Base-by-base conservation (phyloP, 30 jellyfish, hydroid and myxozoan genomes). In the Mastigias papua region DNA sequence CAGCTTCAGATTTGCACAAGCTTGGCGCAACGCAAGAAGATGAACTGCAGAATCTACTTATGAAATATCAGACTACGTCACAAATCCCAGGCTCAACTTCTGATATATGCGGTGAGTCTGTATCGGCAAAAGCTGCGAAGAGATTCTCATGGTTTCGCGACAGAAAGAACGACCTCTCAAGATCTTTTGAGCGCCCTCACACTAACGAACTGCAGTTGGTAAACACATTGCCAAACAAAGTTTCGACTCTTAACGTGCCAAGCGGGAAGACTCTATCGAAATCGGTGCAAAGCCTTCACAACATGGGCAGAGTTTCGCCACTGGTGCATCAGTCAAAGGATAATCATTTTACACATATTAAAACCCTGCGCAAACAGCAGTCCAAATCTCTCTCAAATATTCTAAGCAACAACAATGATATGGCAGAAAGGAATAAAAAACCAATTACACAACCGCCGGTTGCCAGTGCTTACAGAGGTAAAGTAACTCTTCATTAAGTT, bases 1-100 rank as follows among this genome's bases (percentile, higher is more conserved):
- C 87, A 54, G 75, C 87, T 7, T 54, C 87, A 16, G 87, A 76
- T 49, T 28, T 76, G 25, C 70, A 70, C 32, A 54, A 58, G 23
- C 16, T 76, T 54, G 87, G 87, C 75, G 87, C 29, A 17, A 76
- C 49, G 22, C 57, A 23, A 49, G 65, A 76, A 3, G 87, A 37
- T 28, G 87, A 76, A 23, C 29, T 10, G 9, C 48, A 65, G 37
- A 65, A 65, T 6, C 42, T 65, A 26, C 32, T 10, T 10, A 21
- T 65, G 11, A 22, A 22, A 34, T 46, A 65, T 5, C 77, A 65
- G 16, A 32, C 48, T 9, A 48, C 87, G 19, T 17, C 72, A 2
- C 87, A 62, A 10, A n/a, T 8, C 49, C 27, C 84, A 35, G 34
- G 46, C n/a, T 73, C 84, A 26, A 23, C 32, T 21, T 16, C 48